Base-by-base conservation (phyloP, 2,797 vertebrate species). In the Pangasius larnaudii region DNA sequence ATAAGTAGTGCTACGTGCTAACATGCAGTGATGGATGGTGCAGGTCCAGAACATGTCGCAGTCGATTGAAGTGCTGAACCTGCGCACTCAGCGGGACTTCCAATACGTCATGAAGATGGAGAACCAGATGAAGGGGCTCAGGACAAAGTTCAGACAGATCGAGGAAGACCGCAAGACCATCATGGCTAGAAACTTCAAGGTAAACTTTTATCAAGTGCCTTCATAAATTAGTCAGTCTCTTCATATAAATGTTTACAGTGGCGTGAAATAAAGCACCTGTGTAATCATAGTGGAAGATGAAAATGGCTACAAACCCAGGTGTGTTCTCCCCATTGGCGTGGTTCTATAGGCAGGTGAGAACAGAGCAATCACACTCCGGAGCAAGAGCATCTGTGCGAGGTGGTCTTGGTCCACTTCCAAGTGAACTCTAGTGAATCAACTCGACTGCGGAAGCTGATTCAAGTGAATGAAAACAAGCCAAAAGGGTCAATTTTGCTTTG, bases 1-100 rank as follows among this genome's bases (percentile, higher is more conserved):
- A 80, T 86, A 39, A 80, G 49, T 71, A 30, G 51, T 51, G 71
- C 51, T 42, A 39, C 36, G 24, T 77, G 58, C 77, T 86, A 86
- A 86, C 19, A 5, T 79, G 33, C 84, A 67, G 42, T 86, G 63
- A 69, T 6, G 72, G 39, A 88, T 53, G 80, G 59, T 83, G 94
- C 95, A 99, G 99, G 99, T 99, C 89, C 99, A 99, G 95, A 99
- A 99, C 92, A 99, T 99, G 99, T 99, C 99, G 83, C 99, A 99
- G 69, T 99, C 98, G 88, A 99, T 99, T 83, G 99, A 99, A 95
- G 98, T 99, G 89, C 94, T 99, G 94, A 99, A 99, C 91, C 94
- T 99, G 87, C 96, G 98, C 51, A 99, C 99, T 49, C 98, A 99
- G 95, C 97, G 99, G 90, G 99, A 99, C 95, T 99, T 99, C 93